Evolutionary conservation across 2,888 invertebrate genomes (phyloP).

Genomic region (Gymnoscelis rufifasciata): DNA sequence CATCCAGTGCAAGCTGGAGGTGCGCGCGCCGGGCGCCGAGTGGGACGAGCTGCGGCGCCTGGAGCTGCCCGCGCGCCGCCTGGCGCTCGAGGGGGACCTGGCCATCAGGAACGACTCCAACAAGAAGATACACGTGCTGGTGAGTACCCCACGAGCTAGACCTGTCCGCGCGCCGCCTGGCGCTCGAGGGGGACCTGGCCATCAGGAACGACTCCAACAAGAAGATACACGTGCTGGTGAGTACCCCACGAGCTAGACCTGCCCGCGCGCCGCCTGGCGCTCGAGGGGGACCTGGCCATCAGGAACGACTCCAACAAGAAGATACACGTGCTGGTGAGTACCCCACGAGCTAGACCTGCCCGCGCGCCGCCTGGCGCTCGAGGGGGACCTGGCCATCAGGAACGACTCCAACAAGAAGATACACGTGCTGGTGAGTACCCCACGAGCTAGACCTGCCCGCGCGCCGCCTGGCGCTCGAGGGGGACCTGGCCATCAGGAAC

Average conservation of each 20-base stretch:
- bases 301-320: constrained; percentile 61
- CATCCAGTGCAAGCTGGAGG: constrained; percentile 66
- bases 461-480: constrained; percentile 54
- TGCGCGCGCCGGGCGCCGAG: constrained; percentile 49
- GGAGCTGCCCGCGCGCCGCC: constrained; percentile 50
- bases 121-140: constrained; percentile 61
- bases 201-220: constrained; percentile 60
- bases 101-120: constrained; percentile 54
- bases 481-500: constrained; percentile 53
- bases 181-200: constrained; percentile 57
- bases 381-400: constrained; percentile 57
- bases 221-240: constrained; percentile 58
- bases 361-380: constrained; percentile 47
- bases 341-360: constrained; percentile 47
- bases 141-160: constrained; percentile 47
- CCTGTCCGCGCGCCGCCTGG: constrained; percentile 48
- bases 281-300: constrained; percentile 59
- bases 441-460: constrained; percentile 50
- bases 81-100: constrained; percentile 60
- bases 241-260: constrained; percentile 48
- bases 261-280: constrained; percentile 44
- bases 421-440: constrained; percentile 52
- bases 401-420: constrained; percentile 61
- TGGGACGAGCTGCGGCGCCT: constrained; percentile 59
- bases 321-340: constrained; percentile 56